phyloP scores from a whole-genome alignment of 2,113 vertebrate species.

The Meleagris gallopavo region DNA sequence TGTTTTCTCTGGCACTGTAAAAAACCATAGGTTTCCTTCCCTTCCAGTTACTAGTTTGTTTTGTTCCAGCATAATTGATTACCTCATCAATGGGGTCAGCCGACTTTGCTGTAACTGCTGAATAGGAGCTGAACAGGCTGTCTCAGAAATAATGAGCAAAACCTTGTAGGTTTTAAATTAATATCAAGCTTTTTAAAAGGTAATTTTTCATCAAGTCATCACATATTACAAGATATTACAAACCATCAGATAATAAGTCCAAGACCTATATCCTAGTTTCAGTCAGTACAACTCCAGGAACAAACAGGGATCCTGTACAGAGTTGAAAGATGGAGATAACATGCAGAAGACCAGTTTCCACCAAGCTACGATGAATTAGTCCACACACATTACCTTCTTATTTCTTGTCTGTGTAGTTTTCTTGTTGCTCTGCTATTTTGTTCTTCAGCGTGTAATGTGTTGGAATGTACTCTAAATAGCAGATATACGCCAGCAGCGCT shows the following conservation, averaged over 20 bases:
- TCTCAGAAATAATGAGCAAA: conserved; percentile 35
- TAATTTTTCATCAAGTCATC: conserved; percentile 66
- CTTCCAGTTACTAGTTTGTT: conserved; percentile 44
- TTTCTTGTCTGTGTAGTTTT: not conserved
- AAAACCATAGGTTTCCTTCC: conserved; percentile 32
- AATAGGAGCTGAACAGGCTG: conserved; percentile 28
- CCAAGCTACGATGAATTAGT: not conserved
- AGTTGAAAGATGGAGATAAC: not conserved
- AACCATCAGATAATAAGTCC: conserved; percentile 49
- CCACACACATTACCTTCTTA: not conserved
- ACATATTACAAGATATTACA: not conserved
- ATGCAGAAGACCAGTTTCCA: not conserved
- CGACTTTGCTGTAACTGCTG: conserved; percentile 48
- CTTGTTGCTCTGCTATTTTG: not conserved
- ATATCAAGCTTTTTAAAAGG: conserved; percentile 49
- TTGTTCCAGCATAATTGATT: conserved; percentile 66
- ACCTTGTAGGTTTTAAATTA: conserved; percentile 41
- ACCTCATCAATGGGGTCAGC: conserved; percentile 62
- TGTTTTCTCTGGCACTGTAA: conserved; percentile 5
- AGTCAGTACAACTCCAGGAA: not conserved
- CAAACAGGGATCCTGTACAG: not conserved
- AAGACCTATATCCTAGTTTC: conserved; percentile 19
- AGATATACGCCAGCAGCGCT: not conserved
- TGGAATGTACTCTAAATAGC: not conserved
- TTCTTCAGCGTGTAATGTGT: not conserved